Evolutionary conservation across 2,888 invertebrate genomes (phyloP).

Genomic region (Caenorhabditis parvicauda): DNA sequence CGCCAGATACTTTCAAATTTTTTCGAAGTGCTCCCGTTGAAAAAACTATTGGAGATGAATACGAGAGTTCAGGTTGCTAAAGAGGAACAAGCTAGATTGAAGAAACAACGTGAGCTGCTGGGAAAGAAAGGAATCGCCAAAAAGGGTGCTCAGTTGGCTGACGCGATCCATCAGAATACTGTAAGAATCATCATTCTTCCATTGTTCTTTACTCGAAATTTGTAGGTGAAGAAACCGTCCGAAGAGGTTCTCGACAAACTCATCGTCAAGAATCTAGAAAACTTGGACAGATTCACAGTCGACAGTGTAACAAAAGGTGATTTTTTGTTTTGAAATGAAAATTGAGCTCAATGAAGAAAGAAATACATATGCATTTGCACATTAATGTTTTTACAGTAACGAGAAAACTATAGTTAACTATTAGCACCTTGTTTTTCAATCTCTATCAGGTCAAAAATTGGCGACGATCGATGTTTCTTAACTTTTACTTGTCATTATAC

Average conservation of each 20-base stretch:
- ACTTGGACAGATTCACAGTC: slow-evolving; percentile 68
- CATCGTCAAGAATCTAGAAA: slow-evolving; percentile 75
- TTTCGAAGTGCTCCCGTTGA: not conserved
- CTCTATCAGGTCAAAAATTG: not conserved
- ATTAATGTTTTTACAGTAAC: not conserved
- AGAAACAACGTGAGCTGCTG: slow-evolving; percentile 71
- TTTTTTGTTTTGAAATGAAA: no score
- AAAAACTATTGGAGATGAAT: not conserved
- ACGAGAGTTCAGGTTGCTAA: slow-evolving; percentile 24
- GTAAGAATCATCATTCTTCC: slow-evolving; percentile 63
- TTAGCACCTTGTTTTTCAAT: not conserved
- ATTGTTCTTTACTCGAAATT: slow-evolving; percentile 11
- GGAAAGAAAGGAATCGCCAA: slow-evolving; percentile 74
- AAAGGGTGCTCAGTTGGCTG: slow-evolving; percentile 70
- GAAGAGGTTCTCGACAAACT: slow-evolving; percentile 74
- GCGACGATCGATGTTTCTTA: no score
- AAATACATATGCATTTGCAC: no score
- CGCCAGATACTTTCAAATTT: not conserved
- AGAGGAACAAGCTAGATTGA: slow-evolving; percentile 75
- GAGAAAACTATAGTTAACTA: no score
- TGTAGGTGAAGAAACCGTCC: slow-evolving; percentile 69
- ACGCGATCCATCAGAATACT: slow-evolving; percentile 77
- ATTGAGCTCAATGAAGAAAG: not conserved
- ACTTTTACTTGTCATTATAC: no score
- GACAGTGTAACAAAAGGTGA: slow-evolving; percentile 18